phyloP scores from a whole-genome alignment of 2,113 vertebrate genomes.

The Urocolius indicus region DNA sequence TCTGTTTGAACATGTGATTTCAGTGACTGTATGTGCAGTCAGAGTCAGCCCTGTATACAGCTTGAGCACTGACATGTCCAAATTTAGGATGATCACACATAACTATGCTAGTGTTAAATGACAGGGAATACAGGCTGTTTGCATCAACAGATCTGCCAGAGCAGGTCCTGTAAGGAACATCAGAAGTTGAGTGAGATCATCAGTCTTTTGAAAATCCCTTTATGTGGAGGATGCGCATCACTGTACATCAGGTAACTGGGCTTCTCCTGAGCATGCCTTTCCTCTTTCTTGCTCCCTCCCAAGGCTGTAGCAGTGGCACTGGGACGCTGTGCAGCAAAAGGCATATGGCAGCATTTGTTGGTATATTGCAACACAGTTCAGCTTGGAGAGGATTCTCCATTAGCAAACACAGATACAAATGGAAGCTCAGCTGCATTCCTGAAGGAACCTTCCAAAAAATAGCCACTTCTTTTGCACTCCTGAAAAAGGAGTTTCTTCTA shows the following conservation, averaged over 20 bases:
- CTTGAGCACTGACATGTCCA: background rate
- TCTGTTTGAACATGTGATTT: slow-evolving; percentile 45
- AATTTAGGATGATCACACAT: background rate
- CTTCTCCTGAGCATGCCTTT: background rate
- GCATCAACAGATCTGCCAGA: background rate
- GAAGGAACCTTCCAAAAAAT: background rate
- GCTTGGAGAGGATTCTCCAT: background rate
- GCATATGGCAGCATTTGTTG: background rate
- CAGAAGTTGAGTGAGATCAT: background rate
- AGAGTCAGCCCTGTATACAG: background rate
- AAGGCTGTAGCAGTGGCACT: background rate
- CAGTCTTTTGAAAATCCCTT: background rate
- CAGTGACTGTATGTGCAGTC: background rate
- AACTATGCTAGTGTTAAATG: fast-evolving
- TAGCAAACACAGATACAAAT: fast-evolving
- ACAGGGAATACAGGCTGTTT: background rate
- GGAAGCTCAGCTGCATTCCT: background rate
- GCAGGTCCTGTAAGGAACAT: background rate
- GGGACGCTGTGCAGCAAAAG: fast-evolving
- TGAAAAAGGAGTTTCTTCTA: background rate
- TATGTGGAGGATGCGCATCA: fast-evolving
- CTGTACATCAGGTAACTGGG: no score
- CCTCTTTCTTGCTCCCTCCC: background rate
- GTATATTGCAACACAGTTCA: background rate
- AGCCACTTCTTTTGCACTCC: background rate